A percentile compares a stretch with the other conserved stretches of the same genome.
phyloP scores from a whole-genome alignment of 2,888 invertebrate genomes.

The Alviniconcha strummeri region DNA sequence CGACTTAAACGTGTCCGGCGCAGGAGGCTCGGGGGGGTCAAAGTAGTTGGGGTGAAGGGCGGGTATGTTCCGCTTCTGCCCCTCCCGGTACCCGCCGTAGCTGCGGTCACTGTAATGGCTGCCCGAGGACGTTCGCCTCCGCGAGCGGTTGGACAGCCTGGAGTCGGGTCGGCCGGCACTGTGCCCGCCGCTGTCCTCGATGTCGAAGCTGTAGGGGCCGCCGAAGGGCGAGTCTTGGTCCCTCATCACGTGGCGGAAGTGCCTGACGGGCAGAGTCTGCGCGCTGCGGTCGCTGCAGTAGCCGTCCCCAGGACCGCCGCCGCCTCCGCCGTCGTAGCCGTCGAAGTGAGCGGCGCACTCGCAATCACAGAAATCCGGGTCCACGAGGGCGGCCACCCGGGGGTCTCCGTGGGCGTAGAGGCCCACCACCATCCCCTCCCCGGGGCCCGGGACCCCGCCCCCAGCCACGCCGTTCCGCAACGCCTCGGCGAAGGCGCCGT shows the following conservation, averaged over 20 bases:
- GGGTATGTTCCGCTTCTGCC: conserved; percentile 39
- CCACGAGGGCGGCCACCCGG: not conserved
- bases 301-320: conserved; percentile 28
- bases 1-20: conserved; percentile 16
- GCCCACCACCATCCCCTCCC: not conserved
- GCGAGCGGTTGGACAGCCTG: conserved; percentile 28
- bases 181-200: not conserved
- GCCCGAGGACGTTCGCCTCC: conserved; percentile 30
- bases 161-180: conserved; percentile 9
- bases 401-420: not conserved
- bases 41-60: conserved; percentile 44
- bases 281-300: conserved; percentile 40
- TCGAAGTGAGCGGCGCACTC: conserved; percentile 13
- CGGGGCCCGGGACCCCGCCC: not conserved
- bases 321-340: conserved; percentile 3
- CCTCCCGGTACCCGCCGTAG: conserved; percentile 24
- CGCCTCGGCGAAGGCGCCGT: conserved; percentile 35
- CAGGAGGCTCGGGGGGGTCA: conserved; percentile 29
- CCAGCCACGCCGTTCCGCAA: conserved; percentile 21
- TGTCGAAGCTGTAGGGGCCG: conserved; percentile 24
- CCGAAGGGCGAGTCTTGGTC: conserved; percentile 30
- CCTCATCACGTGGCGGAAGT: conserved; percentile 29
- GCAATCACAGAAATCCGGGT: conserved; percentile 30
- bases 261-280: conserved; percentile 42
- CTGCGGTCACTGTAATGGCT: conserved; percentile 36